These are phyloP conservation scores for Thereva unica DNA, from an alignment of 2,888 invertebrate genomes.

Conservation along the genomic window DNA sequence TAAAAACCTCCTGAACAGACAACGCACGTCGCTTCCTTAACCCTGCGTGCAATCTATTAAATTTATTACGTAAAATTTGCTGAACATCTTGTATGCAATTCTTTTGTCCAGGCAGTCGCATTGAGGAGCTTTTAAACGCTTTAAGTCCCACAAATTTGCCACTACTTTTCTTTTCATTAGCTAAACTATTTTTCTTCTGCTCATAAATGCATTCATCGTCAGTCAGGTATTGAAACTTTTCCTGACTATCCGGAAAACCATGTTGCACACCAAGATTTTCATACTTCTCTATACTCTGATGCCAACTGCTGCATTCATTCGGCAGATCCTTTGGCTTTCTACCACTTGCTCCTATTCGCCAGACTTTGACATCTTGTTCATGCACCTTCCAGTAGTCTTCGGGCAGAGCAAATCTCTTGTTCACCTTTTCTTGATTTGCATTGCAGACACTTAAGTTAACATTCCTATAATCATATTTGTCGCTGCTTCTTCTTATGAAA, in stretches of 20 bases:
- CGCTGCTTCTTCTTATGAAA: slow-evolving; percentile 1
- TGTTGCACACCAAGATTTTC: slow-evolving; percentile 16
- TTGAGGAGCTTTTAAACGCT: slow-evolving; percentile 44
- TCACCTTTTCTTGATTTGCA: slow-evolving; percentile 27
- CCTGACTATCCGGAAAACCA: slow-evolving; percentile 13
- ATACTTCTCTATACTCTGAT: slow-evolving; percentile 29
- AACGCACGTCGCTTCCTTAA: slow-evolving; percentile 68
- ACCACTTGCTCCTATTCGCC: slow-evolving; percentile 36
- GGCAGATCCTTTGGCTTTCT: slow-evolving; percentile 18
- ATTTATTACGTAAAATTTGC: slow-evolving; percentile 63
- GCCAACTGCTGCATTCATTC: slow-evolving; percentile 21
- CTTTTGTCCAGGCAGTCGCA: slow-evolving; percentile 51
- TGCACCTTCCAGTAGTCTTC: slow-evolving; percentile 41
- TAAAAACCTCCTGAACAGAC: slow-evolving; percentile 71
- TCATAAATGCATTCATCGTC: slow-evolving; percentile 23
- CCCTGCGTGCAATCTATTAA: slow-evolving; percentile 73
- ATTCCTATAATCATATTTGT: slow-evolving; percentile 38
- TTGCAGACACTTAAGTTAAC: slow-evolving; percentile 28
- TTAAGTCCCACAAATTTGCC: slow-evolving; percentile 40
- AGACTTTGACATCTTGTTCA: slow-evolving; percentile 38
- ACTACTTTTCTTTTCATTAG: slow-evolving; percentile 28
- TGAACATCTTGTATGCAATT: slow-evolving; percentile 69
- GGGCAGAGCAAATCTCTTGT: slow-evolving; percentile 36
- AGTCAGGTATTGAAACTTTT: slow-evolving; percentile 39
- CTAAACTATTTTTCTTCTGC: slow-evolving; percentile 10